Evolutionary conservation across 2,113 vertebrate species (phyloP).

Genomic region (Manacus vitellinus): DNA sequence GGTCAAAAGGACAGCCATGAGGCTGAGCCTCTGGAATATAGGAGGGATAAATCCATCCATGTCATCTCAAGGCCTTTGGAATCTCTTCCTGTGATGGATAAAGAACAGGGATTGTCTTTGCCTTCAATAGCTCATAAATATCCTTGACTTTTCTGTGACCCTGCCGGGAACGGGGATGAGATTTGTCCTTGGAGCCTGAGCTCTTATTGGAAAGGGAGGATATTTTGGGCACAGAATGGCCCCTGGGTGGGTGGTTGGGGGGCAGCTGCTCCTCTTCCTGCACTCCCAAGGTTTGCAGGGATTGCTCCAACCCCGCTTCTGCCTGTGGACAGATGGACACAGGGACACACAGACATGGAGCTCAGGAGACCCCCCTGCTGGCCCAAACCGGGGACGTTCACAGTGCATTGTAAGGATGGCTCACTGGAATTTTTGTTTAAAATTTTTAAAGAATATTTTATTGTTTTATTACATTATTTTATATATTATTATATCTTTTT

Average conservation of each 20-base stretch:
- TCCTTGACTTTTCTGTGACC: background rate
- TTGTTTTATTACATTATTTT: no score
- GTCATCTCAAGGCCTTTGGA: background rate
- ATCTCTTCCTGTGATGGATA: background rate
- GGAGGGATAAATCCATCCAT: background rate
- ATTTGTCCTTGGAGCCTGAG: background rate
- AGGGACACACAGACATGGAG: background rate
- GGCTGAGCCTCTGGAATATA: background rate
- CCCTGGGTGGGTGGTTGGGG: background rate
- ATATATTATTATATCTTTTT: no score
- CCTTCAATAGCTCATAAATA: conserved; percentile 34
- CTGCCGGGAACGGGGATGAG: background rate
- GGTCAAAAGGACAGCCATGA: background rate
- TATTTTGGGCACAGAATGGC: conserved; percentile 9
- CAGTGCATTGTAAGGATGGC: background rate
- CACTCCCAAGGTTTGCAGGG: background rate
- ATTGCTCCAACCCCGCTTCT: background rate
- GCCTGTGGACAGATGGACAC: accelerated
- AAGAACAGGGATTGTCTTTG: conserved; percentile 11
- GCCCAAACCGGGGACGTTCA: background rate
- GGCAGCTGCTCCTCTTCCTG: conserved; percentile 26
- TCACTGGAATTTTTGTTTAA: background rate
- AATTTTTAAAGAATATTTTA: background rate
- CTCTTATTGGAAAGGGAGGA: background rate
- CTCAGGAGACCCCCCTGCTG: background rate